Base-by-base conservation (phyloP, 2,113 vertebrate species). In the Numenius arquata region DNA sequence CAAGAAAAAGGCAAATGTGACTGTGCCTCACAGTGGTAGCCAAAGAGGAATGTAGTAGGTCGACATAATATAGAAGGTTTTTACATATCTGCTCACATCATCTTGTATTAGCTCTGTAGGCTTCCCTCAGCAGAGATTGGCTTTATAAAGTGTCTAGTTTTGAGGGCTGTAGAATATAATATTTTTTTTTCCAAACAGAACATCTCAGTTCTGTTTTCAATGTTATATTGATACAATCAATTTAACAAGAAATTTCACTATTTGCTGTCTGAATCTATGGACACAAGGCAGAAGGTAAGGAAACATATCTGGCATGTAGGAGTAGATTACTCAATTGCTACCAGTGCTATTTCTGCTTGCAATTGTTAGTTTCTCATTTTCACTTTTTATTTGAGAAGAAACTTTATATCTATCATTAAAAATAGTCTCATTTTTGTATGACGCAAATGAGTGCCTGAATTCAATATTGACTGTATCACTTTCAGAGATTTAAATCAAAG, bases 381-480 rank as follows among this genome's bases (percentile, higher is more conserved):
- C 11, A 50, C 22, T 50, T 95, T 80, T 79, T 76, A 82, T 76
- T 74, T 93, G 21, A 90, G 48, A 68, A 84, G 36, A 89, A 95
- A 78, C 25, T 72, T 70, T 48, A n/a, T 40, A 40, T 36, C 15
- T 47, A 12, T 81, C 4, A 58, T 94, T 88, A 85, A 87, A 96
- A 94, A 85, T 43, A 50, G 8, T 26, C 53, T 75, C 15, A 56
- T 43, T 75, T 86, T 59, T 67, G 11, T 91, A 48, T 77, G 67
- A 87, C 0, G 11, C 27, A 81, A 93, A 90, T 34, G 23, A 58
- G 12, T 63, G 32, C 29, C 55, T 50, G 50, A 73, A 95, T 94
- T 93, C 89, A 89, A 77, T 82, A 91, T 90, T 90, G 68, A 84
- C 38, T 92, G 17, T 85, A 96, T 93, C 48, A 80, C 61, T 93